These are phyloP conservation scores for Hypanus sabinus DNA, from an alignment of 2,113 vertebrate species.

Conservation along the genomic window DNA sequence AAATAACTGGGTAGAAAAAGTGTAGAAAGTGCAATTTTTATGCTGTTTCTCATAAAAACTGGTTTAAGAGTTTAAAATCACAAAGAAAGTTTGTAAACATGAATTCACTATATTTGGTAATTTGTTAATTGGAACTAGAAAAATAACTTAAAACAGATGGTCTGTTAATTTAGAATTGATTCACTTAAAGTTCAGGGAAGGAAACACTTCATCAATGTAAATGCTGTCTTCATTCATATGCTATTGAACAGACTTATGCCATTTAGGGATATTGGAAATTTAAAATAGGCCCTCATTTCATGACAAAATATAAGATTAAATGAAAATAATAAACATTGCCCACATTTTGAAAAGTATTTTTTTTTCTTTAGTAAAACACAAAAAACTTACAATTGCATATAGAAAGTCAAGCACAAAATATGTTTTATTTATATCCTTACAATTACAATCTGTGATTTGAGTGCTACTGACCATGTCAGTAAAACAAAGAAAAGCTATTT, in stretches of 20 bases:
- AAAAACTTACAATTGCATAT: conserved; percentile 41
- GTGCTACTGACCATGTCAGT: conserved; percentile 66
- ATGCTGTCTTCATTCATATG: neutral
- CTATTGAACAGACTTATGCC: neutral
- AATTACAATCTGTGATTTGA: conserved; percentile 70
- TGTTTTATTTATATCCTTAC: conserved; percentile 85
- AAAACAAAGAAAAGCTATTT: conserved; percentile 56
- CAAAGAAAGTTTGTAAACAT: neutral
- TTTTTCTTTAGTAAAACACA: neutral
- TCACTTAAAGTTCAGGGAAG: neutral
- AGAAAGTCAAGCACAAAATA: conserved; percentile 81
- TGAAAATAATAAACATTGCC: neutral
- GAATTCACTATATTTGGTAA: neutral
- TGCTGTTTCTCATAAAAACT: neutral
- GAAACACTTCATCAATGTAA: neutral
- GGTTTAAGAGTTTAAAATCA: neutral
- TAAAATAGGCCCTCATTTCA: neutral
- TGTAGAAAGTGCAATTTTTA: neutral
- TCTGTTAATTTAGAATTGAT: neutral
- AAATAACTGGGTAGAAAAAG: no score
- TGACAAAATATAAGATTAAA: no score
- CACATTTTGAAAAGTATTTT: neutral
- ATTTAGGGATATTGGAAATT: neutral
- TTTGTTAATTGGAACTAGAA: neutral
- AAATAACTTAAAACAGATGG: neutral